Evolutionary conservation across 2,797 vertebrate species (phyloP), one percentile per base, ranked within the genome.

Genomic region (Pangasius sanitwongsei): DNA sequence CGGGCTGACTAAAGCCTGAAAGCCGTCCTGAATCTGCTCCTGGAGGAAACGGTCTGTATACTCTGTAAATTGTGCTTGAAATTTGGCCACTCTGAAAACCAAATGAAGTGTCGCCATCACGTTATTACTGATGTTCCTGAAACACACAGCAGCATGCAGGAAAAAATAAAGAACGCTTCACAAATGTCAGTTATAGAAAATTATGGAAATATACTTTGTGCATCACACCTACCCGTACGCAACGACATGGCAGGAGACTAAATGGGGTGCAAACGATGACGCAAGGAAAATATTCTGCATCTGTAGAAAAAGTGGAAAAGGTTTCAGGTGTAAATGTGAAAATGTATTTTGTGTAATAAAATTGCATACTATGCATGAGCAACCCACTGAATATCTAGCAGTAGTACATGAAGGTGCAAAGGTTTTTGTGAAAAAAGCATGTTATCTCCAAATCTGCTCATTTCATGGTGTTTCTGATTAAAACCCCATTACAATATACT

Each of bases 21-120:
- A 94, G 0, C 98, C 98, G 0, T 80, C 92, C 86, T 95, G 96
- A 89, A 99, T 92, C 3, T 97, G 86, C 28, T 97, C 96, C 92
- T 96, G 96, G 87, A 98, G 94, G 89, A 94, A 78, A 59, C 89
- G 91, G 48, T 96, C 95, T 6, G 95, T 95, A 93, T 95, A 96
- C 90, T 94, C 92, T 87, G 65, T 25, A 70, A 70, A 70, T 8
- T 70, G 65, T 55, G 37, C 28, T 85, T 95, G 95, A 88, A 95
- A 18, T 92, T 92, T 95, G 6, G 96, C 94, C 37, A 95, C 92
- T 82, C 87, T 83, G 84, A 99, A 98, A 92, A 91, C 95, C 91
- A 99, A 94, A 72, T 94, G 94, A 86, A 99, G 94, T 0, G 91
- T 97, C 69, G 96, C 96, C 4, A 98, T 94, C 91, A 98, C 96